A percentile compares a stretch with the other conserved stretches of the same genome.
Evolutionary conservation across 2,113 vertebrate species (phyloP).

Genomic region (Oncorhynchus masou): DNA sequence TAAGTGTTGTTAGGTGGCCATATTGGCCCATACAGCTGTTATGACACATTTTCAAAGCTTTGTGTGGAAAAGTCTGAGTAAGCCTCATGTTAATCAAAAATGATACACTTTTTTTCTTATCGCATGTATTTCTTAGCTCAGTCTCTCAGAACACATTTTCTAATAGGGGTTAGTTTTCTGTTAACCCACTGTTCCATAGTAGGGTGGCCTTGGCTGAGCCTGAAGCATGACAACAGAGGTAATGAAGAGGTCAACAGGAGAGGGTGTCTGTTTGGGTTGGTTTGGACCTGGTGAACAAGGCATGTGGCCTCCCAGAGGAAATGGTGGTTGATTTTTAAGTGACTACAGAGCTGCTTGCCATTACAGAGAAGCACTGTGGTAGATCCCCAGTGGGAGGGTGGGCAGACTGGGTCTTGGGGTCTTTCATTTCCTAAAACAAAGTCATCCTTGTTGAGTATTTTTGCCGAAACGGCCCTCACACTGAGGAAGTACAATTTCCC

Average conservation of each 20-base stretch:
- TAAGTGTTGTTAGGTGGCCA: neutral
- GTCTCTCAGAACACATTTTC: neutral
- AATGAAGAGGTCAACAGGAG: conserved; percentile 1
- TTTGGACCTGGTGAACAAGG: neutral
- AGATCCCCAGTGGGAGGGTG: neutral
- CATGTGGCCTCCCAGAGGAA: conserved; percentile 6
- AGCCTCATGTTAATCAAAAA: neutral
- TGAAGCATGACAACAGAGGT: neutral
- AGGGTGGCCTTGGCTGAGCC: neutral
- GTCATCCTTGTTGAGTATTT: conserved; percentile 4
- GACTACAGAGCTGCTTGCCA: no score
- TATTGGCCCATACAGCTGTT: neutral
- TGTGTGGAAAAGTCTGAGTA: neutral
- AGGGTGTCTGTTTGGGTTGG: neutral
- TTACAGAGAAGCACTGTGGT: neutral
- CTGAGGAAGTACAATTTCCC: neutral
- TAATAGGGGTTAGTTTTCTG: neutral
- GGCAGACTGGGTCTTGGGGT: no score
- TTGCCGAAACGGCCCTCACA: neutral
- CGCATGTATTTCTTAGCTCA: neutral
- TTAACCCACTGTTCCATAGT: no score
- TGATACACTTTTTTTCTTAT: neutral
- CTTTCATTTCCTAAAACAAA: conserved; percentile 2
- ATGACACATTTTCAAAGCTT: neutral
- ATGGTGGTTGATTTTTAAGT: conserved; percentile 3